Conservation (phyloP, 64 coral and sea anemone species). For the Platygyra sinensis region DNA sequence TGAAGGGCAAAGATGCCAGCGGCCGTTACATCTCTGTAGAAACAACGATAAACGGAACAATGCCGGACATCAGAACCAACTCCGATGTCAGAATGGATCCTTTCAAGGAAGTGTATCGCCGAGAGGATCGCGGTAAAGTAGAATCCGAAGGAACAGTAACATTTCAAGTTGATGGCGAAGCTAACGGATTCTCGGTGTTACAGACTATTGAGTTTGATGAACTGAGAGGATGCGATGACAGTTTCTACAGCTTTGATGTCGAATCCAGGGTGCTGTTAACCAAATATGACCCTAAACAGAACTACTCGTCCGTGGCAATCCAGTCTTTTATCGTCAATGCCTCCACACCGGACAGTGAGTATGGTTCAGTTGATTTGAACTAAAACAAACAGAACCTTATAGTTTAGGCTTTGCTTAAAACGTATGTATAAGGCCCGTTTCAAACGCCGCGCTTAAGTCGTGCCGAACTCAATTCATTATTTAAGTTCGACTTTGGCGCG, state of each 20-base stretch:
- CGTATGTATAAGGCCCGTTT: too few species aligned
- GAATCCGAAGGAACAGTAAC: slow-evolving; percentile 66
- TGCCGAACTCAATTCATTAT: too few species aligned
- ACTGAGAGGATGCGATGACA: slow-evolving; percentile 29
- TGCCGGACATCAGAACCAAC: slow-evolving; percentile 48
- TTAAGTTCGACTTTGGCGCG: too few species aligned
- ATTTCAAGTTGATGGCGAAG: slow-evolving; percentile 65
- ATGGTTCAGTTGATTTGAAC: neutral
- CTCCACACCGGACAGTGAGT: slow-evolving; percentile 3
- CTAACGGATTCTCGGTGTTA: slow-evolving; percentile 53
- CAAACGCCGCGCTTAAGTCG: too few species aligned
- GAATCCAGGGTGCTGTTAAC: slow-evolving; percentile 7
- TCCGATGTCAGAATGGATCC: slow-evolving; percentile 39
- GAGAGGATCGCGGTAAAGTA: slow-evolving; percentile 38
- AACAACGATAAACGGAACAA: slow-evolving; percentile 50
- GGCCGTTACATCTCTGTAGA: slow-evolving; percentile 20
- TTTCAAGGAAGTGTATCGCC: slow-evolving; percentile 55
- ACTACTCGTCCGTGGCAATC: slow-evolving; percentile 4
- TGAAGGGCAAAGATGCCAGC: slow-evolving; percentile 33
- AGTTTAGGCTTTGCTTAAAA: too few species aligned
- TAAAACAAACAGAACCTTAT: too few species aligned
- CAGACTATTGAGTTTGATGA: slow-evolving; percentile 72
- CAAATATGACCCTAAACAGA: slow-evolving; percentile 2
- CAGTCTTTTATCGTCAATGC: slow-evolving; percentile 19
- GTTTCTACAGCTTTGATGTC: slow-evolving; percentile 35